phyloP scores from a whole-genome alignment of 2,888 invertebrate genomes.

The Aproaerema taeniolella region DNA sequence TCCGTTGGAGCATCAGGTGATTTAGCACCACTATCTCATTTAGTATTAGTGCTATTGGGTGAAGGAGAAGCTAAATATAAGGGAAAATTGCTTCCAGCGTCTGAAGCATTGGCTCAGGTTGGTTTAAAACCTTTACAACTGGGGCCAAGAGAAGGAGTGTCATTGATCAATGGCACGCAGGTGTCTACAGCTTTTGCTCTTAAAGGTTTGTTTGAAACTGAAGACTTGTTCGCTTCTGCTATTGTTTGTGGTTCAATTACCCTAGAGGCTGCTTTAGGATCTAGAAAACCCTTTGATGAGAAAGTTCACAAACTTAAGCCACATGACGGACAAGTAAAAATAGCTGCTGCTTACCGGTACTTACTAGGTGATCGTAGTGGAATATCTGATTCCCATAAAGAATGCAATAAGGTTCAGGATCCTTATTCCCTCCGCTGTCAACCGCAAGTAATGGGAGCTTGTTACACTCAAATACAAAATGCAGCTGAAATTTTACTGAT shows the following conservation, averaged over 20 bases:
- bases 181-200: slow-evolving; percentile 10
- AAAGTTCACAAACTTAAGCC: not conserved
- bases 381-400: slow-evolving; percentile 5
- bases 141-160: slow-evolving; percentile 6
- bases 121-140: slow-evolving; percentile 1
- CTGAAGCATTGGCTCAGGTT: not conserved
- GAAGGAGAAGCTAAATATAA: slow-evolving; percentile 7
- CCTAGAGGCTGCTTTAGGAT: too few relatives aligned
- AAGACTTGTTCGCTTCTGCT: too few relatives aligned
- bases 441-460: slow-evolving; percentile 10
- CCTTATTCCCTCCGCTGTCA: slow-evolving; percentile 11
- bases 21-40: slow-evolving; percentile 7
- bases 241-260: too few relatives aligned
- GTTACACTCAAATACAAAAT: slow-evolving; percentile 5
- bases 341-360: not conserved
- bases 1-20: slow-evolving; percentile 7
- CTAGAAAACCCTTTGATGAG: too few relatives aligned
- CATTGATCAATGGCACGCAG: slow-evolving; percentile 10
- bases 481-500: slow-evolving; percentile 1
- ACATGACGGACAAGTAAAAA: slow-evolving; percentile 2
- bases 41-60: slow-evolving; percentile 5
- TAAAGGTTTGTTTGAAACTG: slow-evolving; percentile 7
- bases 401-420: slow-evolving; percentile 9
- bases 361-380: not conserved
- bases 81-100: not conserved